These are phyloP conservation scores for Lophius piscatorius DNA, from an alignment of 2,113 vertebrate genomes.

Conservation along the genomic window DNA sequence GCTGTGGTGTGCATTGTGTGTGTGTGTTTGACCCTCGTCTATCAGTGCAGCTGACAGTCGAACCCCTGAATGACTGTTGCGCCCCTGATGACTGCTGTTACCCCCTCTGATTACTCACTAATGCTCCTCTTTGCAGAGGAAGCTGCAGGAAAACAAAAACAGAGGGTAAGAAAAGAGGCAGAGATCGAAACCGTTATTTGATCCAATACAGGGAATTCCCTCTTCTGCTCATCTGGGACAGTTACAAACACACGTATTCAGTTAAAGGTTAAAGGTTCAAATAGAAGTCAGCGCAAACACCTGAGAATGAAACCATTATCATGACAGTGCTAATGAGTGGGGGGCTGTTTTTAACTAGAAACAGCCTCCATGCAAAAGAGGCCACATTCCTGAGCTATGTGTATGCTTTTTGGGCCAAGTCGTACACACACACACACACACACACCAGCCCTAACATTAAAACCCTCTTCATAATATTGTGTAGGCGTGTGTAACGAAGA, in stretches of 20 bases:
- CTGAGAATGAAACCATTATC: constrained; percentile 40
- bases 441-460: too few relatives aligned
- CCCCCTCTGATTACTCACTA: constrained; percentile 31
- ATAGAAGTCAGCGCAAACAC: constrained; percentile 38
- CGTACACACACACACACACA: too few relatives aligned
- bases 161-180: constrained; percentile 22
- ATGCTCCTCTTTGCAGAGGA: constrained; percentile 32
- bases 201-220: constrained; percentile 46
- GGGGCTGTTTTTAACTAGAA: constrained; percentile 45
- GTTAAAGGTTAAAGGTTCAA: constrained; percentile 49
- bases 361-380: constrained; percentile 21
- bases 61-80: constrained; percentile 48
- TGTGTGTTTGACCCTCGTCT: constrained; percentile 52
- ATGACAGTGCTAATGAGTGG: constrained; percentile 39
- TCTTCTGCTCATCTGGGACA: constrained; percentile 1
- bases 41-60: constrained; percentile 64
- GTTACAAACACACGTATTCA: constrained; percentile 15
- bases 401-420: constrained; percentile 16
- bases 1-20: constrained; percentile 47
- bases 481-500: too few relatives aligned
- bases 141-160: constrained; percentile 47
- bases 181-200: background rate
- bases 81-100: constrained; percentile 54
- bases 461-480: too few relatives aligned
- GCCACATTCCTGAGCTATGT: constrained; percentile 35